These are phyloP conservation scores for Paralinhomoeus sp. DNA, from an alignment of 2,888 invertebrate genomes.

Conservation along the genomic window DNA sequence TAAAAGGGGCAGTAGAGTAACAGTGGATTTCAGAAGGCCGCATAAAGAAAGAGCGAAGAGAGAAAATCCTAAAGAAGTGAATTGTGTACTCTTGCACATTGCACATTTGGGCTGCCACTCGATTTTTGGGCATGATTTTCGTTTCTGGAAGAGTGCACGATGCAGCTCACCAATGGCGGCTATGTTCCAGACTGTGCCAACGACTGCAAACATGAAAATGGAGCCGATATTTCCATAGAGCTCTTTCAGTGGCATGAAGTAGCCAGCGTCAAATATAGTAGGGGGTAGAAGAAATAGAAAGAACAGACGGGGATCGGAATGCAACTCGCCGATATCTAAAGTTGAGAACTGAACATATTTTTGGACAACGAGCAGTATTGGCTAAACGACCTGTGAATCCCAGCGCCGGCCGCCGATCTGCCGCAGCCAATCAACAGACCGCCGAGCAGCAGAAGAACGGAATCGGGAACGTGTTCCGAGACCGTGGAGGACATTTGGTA, in stretches of 20 bases:
- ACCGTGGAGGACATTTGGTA: no score
- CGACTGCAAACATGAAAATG: conserved; percentile 62
- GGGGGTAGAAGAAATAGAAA: conserved; percentile 90
- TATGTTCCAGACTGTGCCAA: conserved; percentile 82
- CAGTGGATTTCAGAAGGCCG: conserved; percentile 20
- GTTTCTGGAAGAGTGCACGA: conserved; percentile 48
- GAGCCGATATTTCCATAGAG: conserved; percentile 96
- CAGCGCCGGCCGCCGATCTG: no score
- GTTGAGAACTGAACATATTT: no score
- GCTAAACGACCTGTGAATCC: no score
- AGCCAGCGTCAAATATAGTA: conserved; percentile 85
- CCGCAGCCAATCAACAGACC: no score
- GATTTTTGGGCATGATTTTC: neutral
- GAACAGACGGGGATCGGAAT: no score
- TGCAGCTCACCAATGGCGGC: conserved; percentile 38
- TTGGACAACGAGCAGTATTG: no score
- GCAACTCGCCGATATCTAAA: no score
- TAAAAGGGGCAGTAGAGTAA: conserved; percentile 23
- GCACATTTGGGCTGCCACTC: no score
- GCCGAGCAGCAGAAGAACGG: no score
- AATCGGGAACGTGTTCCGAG: no score
- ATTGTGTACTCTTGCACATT: neutral
- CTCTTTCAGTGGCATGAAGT: conserved; percentile 52
- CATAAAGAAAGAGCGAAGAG: conserved; percentile 13
- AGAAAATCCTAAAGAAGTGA: neutral